Base-by-base conservation (phyloP, 2,888 invertebrate species). In the Drosophila mettleri region DNA sequence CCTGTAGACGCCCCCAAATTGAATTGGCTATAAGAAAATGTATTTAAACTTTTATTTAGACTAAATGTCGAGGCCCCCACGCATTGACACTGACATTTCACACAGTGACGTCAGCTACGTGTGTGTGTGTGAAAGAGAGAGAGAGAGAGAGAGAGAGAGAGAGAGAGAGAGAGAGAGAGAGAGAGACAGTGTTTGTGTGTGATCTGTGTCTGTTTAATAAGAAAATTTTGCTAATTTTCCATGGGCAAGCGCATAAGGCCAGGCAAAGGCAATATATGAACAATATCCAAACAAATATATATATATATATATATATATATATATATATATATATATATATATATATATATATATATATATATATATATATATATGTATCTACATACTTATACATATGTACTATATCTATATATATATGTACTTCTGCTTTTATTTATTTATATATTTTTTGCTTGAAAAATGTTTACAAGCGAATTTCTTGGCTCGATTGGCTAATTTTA, bases 61-160 rank as follows among this genome's bases (percentile, higher is more conserved):
- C 52, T 45, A 64, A 66, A 69, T 75, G 70, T 69, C 64, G 54
- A 48, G 72, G 65, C 83, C 70, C 89, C 88, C 82, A 88, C 86
- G 65, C 81, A 61, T 66, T 83, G 89, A 87, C 88, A 86, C 76
- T 88, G 88, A 88, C 88, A 88, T 89, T 88, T 83, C 73, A 75
- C 66, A 73, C 46, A 57, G 71, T 83, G 79, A 80, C 79, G 76
- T 78, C 81, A 80, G 66, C 58, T 49, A 36, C 54, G 60, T 16
- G 18, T n/a, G 18, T 33, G 31, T 24, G 20, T 34, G 27, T n/a
- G n/a, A n/a, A n/a, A n/a, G n/a, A n/a, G n/a, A n/a, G n/a, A n/a
- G n/a, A n/a, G 22, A 38, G 12, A 29, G n/a, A 36, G 24, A 24
- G 24, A 24, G 24, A 5, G 24, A 24, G 24, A 5, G 24, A n/a